A percentile compares a stretch with the other conserved stretches of the same genome.
These are phyloP conservation scores for Ceraclea dissimilis DNA, from an alignment of 2,888 invertebrate species.

Conservation along the genomic window DNA sequence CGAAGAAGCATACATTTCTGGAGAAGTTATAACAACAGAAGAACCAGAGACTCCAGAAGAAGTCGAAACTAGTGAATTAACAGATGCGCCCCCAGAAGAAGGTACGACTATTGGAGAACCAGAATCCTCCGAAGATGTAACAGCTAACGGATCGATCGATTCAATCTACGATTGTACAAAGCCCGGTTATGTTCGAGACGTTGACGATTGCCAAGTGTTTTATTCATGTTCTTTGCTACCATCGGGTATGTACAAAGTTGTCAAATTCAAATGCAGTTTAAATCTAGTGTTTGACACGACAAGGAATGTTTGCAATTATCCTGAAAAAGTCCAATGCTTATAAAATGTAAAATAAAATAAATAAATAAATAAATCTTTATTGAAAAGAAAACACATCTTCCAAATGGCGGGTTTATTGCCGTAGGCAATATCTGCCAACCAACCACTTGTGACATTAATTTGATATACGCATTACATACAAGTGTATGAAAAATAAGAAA, in stretches of 20 bases:
- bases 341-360: too few species aligned
- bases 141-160: background rate
- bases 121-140: background rate
- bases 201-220: constrained; percentile 5
- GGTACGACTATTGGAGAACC: background rate
- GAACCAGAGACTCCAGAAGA: background rate
- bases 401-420: too few species aligned
- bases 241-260: background rate
- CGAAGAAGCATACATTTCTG: too few species aligned
- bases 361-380: too few species aligned
- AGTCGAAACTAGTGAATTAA: background rate
- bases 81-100: background rate
- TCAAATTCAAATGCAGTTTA: background rate
- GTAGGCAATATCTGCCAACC: too few species aligned
- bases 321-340: background rate
- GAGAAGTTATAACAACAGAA: background rate
- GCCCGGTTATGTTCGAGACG: constrained; percentile 4
- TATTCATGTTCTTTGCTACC: background rate
- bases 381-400: too few species aligned
- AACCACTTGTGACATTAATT: too few species aligned
- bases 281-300: background rate
- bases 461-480: too few species aligned
- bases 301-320: constrained; percentile 4
- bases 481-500: too few species aligned
- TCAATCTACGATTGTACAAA: background rate